phyloP scores from a whole-genome alignment of 2,797 vertebrate species.

The Lutjanus campechanus region DNA sequence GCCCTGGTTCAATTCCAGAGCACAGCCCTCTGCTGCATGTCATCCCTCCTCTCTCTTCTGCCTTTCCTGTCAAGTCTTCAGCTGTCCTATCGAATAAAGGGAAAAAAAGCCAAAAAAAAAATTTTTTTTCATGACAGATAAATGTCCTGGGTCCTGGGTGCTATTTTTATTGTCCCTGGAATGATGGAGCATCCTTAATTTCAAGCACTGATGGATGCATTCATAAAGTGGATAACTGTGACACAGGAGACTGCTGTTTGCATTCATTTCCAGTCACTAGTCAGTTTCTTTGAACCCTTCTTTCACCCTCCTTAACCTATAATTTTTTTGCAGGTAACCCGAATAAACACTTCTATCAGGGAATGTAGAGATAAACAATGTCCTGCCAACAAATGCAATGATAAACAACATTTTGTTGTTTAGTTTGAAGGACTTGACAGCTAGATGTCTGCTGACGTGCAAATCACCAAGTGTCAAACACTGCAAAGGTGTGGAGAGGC shows the following conservation, averaged over 20 bases:
- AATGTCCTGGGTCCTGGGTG: too few species aligned
- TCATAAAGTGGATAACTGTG: not conserved
- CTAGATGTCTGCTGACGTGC: not conserved
- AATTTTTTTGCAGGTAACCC: too few species aligned
- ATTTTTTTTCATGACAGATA: too few species aligned
- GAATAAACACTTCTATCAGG: too few species aligned
- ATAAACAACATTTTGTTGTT: not conserved
- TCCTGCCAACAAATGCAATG: not conserved
- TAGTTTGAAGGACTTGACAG: not conserved
- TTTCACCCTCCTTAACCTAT: not conserved
- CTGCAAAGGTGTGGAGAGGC: not conserved
- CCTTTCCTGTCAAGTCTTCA: too few species aligned
- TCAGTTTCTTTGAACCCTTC: not conserved
- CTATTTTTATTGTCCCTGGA: too few species aligned
- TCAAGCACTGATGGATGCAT: not conserved
- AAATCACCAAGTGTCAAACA: not conserved
- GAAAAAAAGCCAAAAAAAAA: too few species aligned
- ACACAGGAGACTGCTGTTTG: not conserved
- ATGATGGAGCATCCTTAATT: too few species aligned
- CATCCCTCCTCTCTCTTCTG: too few species aligned
- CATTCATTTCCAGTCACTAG: not conserved
- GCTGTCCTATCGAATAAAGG: too few species aligned
- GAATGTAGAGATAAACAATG: not conserved
- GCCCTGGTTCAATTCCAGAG: too few species aligned
- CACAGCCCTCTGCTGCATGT: too few species aligned